phyloP scores from a whole-genome alignment of 2,888 invertebrate species.

The Dendrolimus pini region DNA sequence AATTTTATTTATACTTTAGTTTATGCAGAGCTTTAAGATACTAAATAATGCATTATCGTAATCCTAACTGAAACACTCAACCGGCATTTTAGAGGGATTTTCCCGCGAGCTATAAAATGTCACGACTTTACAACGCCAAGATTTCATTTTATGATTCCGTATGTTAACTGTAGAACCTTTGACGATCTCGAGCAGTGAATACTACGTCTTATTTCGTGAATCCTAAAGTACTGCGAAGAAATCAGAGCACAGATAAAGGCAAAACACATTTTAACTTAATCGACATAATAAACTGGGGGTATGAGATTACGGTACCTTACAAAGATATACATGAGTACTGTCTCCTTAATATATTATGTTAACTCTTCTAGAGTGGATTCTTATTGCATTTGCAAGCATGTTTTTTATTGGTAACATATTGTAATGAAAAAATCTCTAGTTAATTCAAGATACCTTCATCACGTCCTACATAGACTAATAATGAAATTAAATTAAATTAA shows the following conservation, averaged over 20 bases:
- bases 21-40: too few species aligned
- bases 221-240: not conserved
- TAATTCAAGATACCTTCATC: too few species aligned
- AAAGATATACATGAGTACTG: not conserved
- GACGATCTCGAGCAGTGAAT: constrained; percentile 1
- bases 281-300: constrained; percentile 3
- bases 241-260: constrained; percentile 1
- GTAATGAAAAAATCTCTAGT: too few species aligned
- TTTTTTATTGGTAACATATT: too few species aligned
- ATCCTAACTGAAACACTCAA: not conserved
- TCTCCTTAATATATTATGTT: too few species aligned
- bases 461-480: too few species aligned
- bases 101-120: constrained; percentile 12
- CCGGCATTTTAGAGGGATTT: constrained; percentile 9
- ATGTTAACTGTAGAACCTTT: constrained; percentile 5
- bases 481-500: too few species aligned
- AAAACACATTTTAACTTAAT: constrained; percentile 6
- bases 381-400: not conserved
- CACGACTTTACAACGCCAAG: constrained; percentile 9
- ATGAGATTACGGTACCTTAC: not conserved
- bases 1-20: too few species aligned
- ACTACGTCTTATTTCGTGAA: constrained; percentile 6
- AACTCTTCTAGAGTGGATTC: too few species aligned
- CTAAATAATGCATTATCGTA: not conserved
- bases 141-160: constrained; percentile 12